phyloP scores from a whole-genome alignment of 2,888 invertebrate genomes.

The Hydriomena furcata region DNA sequence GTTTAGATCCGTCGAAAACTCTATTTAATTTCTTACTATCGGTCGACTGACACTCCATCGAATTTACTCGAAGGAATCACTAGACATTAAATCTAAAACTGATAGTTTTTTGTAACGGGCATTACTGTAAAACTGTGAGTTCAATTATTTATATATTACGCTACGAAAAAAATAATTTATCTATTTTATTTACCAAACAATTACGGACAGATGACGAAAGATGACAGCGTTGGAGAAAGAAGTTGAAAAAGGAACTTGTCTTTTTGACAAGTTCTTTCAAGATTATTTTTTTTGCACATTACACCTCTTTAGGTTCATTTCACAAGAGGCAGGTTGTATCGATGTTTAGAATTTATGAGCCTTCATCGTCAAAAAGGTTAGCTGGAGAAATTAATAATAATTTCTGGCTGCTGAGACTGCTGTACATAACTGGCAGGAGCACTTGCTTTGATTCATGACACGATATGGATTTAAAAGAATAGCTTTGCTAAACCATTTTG shows the following conservation, averaged over 20 bases:
- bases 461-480: too few relatives aligned
- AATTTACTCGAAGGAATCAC: conserved; percentile 52
- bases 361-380: too few relatives aligned
- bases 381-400: too few relatives aligned
- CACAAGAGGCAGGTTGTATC: neutral
- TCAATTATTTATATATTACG: conserved; percentile 38
- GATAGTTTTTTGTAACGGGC: conserved; percentile 47
- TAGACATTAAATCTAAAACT: conserved; percentile 54
- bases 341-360: too few relatives aligned
- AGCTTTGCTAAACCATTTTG: too few relatives aligned
- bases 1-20: conserved; percentile 70
- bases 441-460: too few relatives aligned
- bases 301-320: neutral
- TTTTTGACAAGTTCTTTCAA: conserved; percentile 40
- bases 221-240: conserved; percentile 46
- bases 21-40: conserved; percentile 75
- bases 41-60: conserved; percentile 72
- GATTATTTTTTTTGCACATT: neutral
- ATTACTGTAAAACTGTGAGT: conserved; percentile 40
- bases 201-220: conserved; percentile 48
- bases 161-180: conserved; percentile 51
- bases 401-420: too few relatives aligned
- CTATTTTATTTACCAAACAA: conserved; percentile 58
- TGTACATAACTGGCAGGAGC: too few relatives aligned
- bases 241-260: conserved; percentile 63